Evolutionary conservation across 2,888 invertebrate genomes (phyloP).

Genomic region (Drosophila neotestacea): DNA sequence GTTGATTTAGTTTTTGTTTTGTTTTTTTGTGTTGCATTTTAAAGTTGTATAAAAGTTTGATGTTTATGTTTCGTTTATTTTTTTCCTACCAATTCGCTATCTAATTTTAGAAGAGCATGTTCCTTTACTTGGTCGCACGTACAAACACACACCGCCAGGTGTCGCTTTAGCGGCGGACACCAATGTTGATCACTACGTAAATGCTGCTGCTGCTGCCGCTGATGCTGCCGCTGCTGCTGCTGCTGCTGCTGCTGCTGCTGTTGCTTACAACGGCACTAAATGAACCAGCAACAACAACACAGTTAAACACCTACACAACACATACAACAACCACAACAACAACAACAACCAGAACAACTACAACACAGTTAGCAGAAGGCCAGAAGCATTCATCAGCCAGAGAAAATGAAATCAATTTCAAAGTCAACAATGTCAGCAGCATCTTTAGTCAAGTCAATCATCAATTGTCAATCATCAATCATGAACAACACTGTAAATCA

Average conservation of each 20-base stretch:
- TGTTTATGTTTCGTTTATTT: conserved; percentile 37
- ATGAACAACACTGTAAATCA: conserved; percentile 9
- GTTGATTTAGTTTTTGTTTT: background rate
- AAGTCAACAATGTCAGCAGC: conserved; percentile 6
- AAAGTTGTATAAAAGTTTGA: conserved; percentile 4
- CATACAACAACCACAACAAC: conserved; percentile 3
- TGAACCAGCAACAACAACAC: conserved; percentile 20
- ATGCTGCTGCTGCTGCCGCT: conserved; percentile 26
- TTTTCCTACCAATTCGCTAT: conserved; percentile 49
- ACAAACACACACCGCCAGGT: conserved; percentile 65
- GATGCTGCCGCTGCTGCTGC: conserved; percentile 22
- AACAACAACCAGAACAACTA: background rate
- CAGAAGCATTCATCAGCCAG: conserved; percentile 16
- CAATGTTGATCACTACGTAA: conserved; percentile 43
- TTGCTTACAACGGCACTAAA: conserved; percentile 32
- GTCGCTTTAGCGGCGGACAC: conserved; percentile 50
- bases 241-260: conserved; percentile 37
- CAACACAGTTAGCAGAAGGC: conserved; percentile 13
- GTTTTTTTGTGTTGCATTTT: conserved; percentile 9
- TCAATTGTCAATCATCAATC: conserved; percentile 8
- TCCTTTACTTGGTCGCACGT: conserved; percentile 86
- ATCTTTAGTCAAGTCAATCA: conserved; percentile 15
- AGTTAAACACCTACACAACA: conserved; percentile 18
- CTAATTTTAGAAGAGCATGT: conserved; percentile 86
- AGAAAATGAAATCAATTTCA: background rate